Conservation (phyloP, 2,797 vertebrate genomes). For the Hoplostethus atlanticus region DNA sequence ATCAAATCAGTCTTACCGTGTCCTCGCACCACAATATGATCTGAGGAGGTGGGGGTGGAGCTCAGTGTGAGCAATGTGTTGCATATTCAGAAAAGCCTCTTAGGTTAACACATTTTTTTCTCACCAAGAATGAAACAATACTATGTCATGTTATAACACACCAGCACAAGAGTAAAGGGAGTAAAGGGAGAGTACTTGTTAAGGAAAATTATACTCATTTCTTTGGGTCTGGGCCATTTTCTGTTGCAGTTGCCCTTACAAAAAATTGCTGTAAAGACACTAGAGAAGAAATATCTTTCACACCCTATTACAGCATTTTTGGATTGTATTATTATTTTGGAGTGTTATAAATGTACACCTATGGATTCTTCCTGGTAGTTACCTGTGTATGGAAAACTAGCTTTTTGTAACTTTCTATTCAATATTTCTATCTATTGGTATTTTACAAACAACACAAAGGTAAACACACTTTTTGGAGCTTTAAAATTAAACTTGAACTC, state of each 20-base stretch:
- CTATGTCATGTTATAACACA: conserved; percentile 21
- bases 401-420: background rate
- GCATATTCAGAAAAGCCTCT: conserved; percentile 74
- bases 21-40: conserved; percentile 42
- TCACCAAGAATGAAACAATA: conserved; percentile 44
- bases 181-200: conserved; percentile 21
- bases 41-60: conserved; percentile 21
- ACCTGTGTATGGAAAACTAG: background rate
- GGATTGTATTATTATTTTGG: background rate
- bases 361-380: background rate
- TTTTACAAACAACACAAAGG: no score
- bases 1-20: conserved; percentile 40
- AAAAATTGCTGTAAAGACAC: background rate
- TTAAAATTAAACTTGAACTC: no score
- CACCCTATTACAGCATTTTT: background rate
- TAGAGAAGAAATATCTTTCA: background rate
- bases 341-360: background rate
- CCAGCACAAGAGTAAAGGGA: conserved; percentile 16
- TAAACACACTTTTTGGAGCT: no score
- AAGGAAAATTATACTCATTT: background rate
- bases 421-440: no score
- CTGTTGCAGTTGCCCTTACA: background rate
- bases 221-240: background rate
- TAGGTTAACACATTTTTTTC: conserved; percentile 48
- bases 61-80: conserved; percentile 36